Conservation (phyloP, 2,888 invertebrate genomes). For the Sarcophaga carnaria region DNA sequence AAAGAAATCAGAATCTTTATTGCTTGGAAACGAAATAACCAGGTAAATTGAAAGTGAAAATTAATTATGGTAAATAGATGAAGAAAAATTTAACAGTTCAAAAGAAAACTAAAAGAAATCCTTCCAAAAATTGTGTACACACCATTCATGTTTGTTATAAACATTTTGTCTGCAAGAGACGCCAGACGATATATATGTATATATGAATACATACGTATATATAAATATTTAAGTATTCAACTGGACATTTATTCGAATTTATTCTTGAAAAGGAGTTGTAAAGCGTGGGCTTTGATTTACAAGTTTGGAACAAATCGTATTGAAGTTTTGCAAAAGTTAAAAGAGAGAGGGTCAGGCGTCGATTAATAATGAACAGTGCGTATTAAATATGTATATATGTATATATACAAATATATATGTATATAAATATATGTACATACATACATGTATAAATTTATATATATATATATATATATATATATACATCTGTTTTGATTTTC, state of each 20-base stretch:
- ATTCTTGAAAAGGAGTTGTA: constrained; percentile 14
- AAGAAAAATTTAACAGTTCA: not conserved
- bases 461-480: not conserved
- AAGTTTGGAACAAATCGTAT: constrained; percentile 29
- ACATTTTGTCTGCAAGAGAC: not conserved
- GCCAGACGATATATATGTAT: no score
- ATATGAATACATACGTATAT: no score
- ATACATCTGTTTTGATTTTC: constrained; percentile 54
- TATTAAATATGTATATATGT: constrained; percentile 25
- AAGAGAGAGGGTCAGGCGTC: constrained; percentile 43
- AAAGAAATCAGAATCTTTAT: constrained; percentile 27
- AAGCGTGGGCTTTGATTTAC: constrained; percentile 38
- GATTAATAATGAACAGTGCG: constrained; percentile 50
- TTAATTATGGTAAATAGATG: not conserved
- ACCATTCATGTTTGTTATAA: constrained; percentile 43
- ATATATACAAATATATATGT: not conserved
- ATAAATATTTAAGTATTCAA: no score
- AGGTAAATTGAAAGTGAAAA: constrained; percentile 62
- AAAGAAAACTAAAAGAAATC: constrained; percentile 28
- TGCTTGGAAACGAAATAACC: constrained; percentile 27
- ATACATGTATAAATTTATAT: not conserved
- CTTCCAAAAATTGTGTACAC: constrained; percentile 58
- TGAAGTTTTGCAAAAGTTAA: constrained; percentile 2
- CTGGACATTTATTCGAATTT: no score
- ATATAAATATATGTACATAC: not conserved